Conservation (phyloP, 1,140 invertebrate genomes). For the Diachasmimorpha longicaudata region DNA sequence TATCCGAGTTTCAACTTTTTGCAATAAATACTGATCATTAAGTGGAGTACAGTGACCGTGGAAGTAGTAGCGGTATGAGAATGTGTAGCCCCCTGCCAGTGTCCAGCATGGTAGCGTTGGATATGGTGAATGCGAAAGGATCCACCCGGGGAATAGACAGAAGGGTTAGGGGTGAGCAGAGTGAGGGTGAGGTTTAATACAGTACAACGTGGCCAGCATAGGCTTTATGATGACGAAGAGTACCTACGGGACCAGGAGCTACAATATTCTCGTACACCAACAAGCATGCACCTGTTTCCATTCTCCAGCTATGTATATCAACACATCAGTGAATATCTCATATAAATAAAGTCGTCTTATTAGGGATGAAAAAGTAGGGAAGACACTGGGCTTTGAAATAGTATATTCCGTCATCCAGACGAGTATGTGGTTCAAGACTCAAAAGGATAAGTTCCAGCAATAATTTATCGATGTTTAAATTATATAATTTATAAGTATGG, state of each 20-base stretch:
- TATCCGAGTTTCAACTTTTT: constrained; percentile 48
- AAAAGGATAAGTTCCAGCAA: too few species aligned
- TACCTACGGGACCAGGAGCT: constrained; percentile 56
- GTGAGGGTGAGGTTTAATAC: constrained; percentile 54
- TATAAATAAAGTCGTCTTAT: background rate
- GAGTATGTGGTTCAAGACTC: too few species aligned
- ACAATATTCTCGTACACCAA: constrained; percentile 54
- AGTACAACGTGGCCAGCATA: constrained; percentile 53
- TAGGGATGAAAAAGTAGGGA: background rate
- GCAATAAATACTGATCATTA: constrained; percentile 60
- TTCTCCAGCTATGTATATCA: constrained; percentile 20
- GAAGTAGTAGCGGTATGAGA: constrained; percentile 27
- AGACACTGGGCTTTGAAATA: background rate
- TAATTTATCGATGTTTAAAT: too few species aligned
- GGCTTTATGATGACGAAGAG: constrained; percentile 64
- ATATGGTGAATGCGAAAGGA: constrained; percentile 19
- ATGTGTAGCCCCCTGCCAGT: constrained; percentile 10
- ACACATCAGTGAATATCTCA: background rate
- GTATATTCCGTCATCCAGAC: too few species aligned
- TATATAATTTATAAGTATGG: too few species aligned
- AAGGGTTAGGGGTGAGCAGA: constrained; percentile 32
- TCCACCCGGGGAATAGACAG: constrained; percentile 15
- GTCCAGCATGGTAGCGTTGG: background rate
- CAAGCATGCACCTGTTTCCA: constrained; percentile 44
- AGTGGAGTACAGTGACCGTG: constrained; percentile 40